These are phyloP conservation scores for Serranus cabrilla DNA, from an alignment of 2,797 vertebrate genomes.

Conservation along the genomic window DNA sequence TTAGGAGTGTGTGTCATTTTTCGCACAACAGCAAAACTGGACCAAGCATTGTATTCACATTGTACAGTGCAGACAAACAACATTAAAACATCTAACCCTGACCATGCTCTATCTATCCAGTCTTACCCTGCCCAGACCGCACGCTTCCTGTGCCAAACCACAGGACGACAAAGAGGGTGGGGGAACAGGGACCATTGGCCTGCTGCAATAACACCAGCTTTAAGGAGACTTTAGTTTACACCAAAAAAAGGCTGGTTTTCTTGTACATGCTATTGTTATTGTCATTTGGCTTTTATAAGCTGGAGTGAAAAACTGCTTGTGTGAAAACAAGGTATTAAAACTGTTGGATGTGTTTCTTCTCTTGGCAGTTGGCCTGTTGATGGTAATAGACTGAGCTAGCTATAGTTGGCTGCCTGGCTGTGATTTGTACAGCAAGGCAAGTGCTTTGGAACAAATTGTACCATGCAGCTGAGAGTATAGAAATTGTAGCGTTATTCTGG, in stretches of 20 bases:
- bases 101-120: constrained; percentile 64
- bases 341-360: constrained; percentile 75
- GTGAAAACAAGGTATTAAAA: constrained; percentile 85
- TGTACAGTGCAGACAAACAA: constrained; percentile 62
- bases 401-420: constrained; percentile 76
- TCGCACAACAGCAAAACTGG: constrained; percentile 37
- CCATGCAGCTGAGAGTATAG: constrained; percentile 70
- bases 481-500: constrained; percentile 73
- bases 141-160: constrained; percentile 74
- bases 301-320: constrained; percentile 75
- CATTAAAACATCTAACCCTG: constrained; percentile 66
- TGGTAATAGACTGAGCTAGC: constrained; percentile 73
- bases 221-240: constrained; percentile 69
- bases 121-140: constrained; percentile 65
- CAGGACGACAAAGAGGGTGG: constrained; percentile 67
- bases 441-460: constrained; percentile 81
- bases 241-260: constrained; percentile 58
- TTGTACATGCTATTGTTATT: constrained; percentile 76
- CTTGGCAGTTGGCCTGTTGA: constrained; percentile 75
- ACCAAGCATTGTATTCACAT: constrained; percentile 36
- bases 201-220: constrained; percentile 64
- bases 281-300: constrained; percentile 80
- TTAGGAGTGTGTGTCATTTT: constrained; percentile 38
- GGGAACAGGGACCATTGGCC: constrained; percentile 54
- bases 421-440: constrained; percentile 74